Base-by-base conservation (phyloP, 2,113 vertebrate genomes). In the Castor canadensis region DNA sequence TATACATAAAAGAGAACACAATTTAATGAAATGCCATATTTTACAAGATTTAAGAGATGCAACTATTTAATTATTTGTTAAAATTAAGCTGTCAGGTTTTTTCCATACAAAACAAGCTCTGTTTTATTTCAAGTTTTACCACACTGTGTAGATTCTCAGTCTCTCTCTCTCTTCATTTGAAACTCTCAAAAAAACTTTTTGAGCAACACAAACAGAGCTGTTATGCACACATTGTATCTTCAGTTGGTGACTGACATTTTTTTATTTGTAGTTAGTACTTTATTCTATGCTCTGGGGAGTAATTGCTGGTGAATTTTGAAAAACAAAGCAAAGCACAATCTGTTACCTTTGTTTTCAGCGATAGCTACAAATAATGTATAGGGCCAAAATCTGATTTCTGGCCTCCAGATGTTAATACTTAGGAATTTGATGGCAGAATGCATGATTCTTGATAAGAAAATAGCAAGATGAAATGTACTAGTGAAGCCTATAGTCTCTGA, bases 351-450 rank as follows among this genome's bases (percentile, higher is more conserved):
- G 43, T 60, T 94, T 84, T 91, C 87, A 96, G 73, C 87, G 77
- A 43, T 80, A 92, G 88, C 77, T 96, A 43, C 52, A 82, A 96
- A 89, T 84, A 60, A 93, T 58, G 32, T 54, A n/a, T 28, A 76
- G 30, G 17, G 58, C 76, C 83, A 85, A 92, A 82, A 45, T 82
- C 56, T 92, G 90, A 84, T 90, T 96, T 88, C 82, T 66, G 62
- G 45, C 28, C 15, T 96, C 95, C 84, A 96, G 87, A 95, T 95
- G 94, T 93, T 94, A 90, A 85, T 85, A 84, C 52, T 93, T 92
- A 89, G 77, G 47, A 94, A 43, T 90, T 12, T 60, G 62, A 87
- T 89, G 86, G 92, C 30, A 73, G 38, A 79, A 66, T n/a, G 43
- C 15, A 93, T 88, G 76, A 90, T 8, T 92, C 62, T 17, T 89